Base-by-base conservation (phyloP, 1,140 invertebrate genomes). In the Drosophila albomicans region DNA sequence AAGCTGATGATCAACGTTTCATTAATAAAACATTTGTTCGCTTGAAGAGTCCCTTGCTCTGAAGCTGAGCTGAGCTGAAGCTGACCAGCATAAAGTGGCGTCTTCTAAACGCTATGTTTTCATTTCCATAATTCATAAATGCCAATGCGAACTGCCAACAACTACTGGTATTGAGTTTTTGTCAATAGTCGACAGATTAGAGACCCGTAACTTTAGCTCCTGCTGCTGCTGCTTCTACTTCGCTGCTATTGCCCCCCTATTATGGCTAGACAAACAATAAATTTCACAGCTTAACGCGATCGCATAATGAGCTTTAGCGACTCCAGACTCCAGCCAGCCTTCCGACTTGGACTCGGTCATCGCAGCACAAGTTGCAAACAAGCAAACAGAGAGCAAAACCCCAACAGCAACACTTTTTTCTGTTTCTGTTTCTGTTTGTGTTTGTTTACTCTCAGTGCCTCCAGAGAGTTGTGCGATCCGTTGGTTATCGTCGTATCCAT, bases 241-340 rank as follows among this genome's bases (percentile, higher is more conserved):
- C 20, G 25, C 13, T 49, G 28, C 28, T 46, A 13, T n/a, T 57
- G 20, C 13, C 62, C 78, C 35, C 45, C 16, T 57, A 89, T 89
- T 67, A 67, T 81, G 65, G 76, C 56, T 80, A 69, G 74, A 58
- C 71, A 91, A 91, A 91, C 90, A 91, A 87, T 84, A 79, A 78
- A 91, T 91, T 92, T 92, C 91, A 92, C 91, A 92, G 91, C 86
- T 92, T 91, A 91, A 91, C 91, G 91, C 90, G 81, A 91, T 91
- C 87, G 91, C 79, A 92, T 91, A 92, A 92, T 91, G 81, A 87
- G 80, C 68, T 76, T 72, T 28, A 8, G 48, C 76, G 58, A 71
- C 78, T 7, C 20, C 13, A 45, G 38, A 46, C 32, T 20, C 49
- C 66, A n/a, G 45, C n/a, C 32, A 43, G 32, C 5, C 32, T 32